Evolutionary conservation across 2,113 vertebrate genomes (phyloP).

Genomic region (Pterocles burchelli): DNA sequence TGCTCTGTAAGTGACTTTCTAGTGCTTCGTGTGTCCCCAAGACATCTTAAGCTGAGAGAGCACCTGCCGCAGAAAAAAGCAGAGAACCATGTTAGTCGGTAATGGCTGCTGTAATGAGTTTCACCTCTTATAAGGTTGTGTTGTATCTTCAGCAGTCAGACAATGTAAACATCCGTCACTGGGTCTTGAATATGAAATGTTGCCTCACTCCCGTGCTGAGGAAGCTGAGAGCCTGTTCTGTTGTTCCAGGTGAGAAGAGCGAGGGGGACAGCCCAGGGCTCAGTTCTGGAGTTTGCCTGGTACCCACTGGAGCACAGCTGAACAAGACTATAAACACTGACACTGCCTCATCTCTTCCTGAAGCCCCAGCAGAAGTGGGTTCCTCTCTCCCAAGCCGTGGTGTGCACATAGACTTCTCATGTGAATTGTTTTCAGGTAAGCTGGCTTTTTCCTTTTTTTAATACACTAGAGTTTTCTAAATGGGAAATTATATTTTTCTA

Average conservation of each 20-base stretch:
- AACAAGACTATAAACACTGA: neutral
- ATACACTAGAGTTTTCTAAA: neutral
- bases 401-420: neutral
- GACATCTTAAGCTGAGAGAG: neutral
- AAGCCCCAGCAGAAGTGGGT: neutral
- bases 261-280: neutral
- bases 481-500: neutral
- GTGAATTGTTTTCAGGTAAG: conserved; percentile 46
- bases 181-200: neutral
- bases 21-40: neutral
- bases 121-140: neutral
- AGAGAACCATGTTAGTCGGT: rapidly evolving
- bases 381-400: neutral
- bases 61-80: neutral
- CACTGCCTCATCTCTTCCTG: rapidly evolving
- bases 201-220: rapidly evolving
- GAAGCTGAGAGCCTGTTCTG: neutral
- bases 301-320: neutral
- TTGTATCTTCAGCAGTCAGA: neutral
- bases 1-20: neutral
- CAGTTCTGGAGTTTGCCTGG: neutral
- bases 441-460: neutral
- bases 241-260: conserved; percentile 36
- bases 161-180: neutral
- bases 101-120: neutral